Evolutionary conservation across 2,113 vertebrate genomes (phyloP).

Genomic region (Centropus bengalensis): DNA sequence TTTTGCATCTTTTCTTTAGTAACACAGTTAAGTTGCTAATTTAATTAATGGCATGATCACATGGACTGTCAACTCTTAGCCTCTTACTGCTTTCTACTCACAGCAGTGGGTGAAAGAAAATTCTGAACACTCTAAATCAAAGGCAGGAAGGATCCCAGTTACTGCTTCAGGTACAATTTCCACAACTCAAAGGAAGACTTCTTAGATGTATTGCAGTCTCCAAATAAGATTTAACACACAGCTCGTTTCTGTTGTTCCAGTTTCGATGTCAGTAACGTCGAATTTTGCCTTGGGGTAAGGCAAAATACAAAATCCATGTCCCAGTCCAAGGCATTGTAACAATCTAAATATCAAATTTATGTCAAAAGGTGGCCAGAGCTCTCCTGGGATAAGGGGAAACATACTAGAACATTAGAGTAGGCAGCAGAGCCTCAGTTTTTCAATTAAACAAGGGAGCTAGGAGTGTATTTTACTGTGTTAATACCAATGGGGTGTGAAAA

Average conservation of each 20-base stretch:
- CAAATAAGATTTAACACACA: background rate
- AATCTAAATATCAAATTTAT: background rate
- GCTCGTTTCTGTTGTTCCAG: background rate
- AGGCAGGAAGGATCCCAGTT: background rate
- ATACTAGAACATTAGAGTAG: accelerated
- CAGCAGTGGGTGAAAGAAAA: background rate
- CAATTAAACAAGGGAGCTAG: background rate
- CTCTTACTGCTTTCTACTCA: background rate
- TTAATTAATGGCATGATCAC: background rate
- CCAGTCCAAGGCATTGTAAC: background rate
- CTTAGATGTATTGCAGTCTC: background rate
- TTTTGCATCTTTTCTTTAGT: background rate
- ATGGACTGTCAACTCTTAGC: background rate
- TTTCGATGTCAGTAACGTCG: background rate
- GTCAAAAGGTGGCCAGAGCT: background rate
- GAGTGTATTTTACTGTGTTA: background rate
- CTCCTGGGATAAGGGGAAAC: background rate
- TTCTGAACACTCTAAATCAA: background rate
- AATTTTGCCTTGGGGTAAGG: background rate
- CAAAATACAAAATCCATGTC: background rate
- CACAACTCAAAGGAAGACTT: background rate
- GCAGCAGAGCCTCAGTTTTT: background rate
- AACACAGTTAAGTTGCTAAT: background rate
- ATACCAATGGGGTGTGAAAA: background rate
- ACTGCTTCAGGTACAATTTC: background rate